phyloP scores from a whole-genome alignment of 2,888 invertebrate species.

The Habrosyne pyritoides region DNA sequence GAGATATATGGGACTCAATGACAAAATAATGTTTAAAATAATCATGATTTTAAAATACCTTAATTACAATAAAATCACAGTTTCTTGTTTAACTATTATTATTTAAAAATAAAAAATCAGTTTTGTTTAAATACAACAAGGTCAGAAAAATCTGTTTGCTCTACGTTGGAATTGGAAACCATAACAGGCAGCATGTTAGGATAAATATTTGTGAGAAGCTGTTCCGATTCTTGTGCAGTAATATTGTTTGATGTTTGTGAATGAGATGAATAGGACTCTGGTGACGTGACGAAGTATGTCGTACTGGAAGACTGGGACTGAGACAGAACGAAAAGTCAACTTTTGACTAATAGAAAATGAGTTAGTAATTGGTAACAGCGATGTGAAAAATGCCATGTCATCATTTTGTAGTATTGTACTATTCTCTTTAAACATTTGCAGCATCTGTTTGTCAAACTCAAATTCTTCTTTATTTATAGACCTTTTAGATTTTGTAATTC shows the following conservation, averaged over 20 bases:
- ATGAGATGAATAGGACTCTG: constrained; percentile 14
- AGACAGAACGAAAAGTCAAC: no score
- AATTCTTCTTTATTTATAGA: no score
- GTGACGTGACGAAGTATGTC: constrained; percentile 13
- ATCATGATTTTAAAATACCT: constrained; percentile 9
- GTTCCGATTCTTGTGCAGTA: constrained; percentile 13
- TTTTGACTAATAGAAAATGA: no score
- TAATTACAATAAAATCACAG: no score
- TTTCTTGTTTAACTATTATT: constrained; percentile 8
- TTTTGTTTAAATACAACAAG: constrained; percentile 9
- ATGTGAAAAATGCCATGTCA: no score
- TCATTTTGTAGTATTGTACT: no score
- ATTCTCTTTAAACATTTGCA: no score
- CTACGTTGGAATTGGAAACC: constrained; percentile 12
- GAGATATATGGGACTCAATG: no score
- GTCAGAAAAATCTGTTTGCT: constrained; percentile 12
- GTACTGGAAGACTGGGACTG: constrained; percentile 10
- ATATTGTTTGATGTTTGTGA: constrained; percentile 15
- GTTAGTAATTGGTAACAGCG: no score
- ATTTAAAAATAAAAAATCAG: constrained; percentile 6
- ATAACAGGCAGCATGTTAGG: constrained; percentile 10
- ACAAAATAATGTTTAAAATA: no score
- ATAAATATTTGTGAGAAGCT: constrained; percentile 11
- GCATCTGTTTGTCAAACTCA: no score
- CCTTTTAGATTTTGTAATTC: no score